phyloP scores from a whole-genome alignment of 2,888 invertebrate species.

The Coremacera marginata region DNA sequence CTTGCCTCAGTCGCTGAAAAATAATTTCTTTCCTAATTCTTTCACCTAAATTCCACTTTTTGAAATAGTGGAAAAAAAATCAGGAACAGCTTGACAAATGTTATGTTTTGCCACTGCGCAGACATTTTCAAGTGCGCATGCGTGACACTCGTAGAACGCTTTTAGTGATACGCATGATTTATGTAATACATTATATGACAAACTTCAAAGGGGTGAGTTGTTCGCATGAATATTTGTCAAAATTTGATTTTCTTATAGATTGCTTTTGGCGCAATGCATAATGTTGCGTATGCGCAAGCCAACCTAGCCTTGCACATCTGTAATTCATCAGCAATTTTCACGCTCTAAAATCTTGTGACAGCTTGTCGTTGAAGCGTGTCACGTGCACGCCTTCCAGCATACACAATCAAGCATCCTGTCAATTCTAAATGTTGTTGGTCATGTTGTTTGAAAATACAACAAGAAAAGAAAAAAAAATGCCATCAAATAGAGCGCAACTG shows the following conservation, averaged over 20 bases:
- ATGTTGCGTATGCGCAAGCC: constrained; percentile 6
- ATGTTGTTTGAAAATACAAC: neutral
- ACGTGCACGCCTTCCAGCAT: constrained; percentile 17
- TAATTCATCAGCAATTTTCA: constrained; percentile 34
- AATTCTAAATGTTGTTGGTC: neutral
- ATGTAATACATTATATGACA: neutral
- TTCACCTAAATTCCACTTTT: too few relatives aligned
- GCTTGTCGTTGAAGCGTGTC: constrained; percentile 31
- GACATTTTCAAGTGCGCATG: constrained; percentile 34
- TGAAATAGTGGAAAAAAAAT: too few relatives aligned
- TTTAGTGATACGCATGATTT: constrained; percentile 25
- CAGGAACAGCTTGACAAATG: constrained; percentile 15
- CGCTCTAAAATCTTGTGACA: constrained; percentile 30
- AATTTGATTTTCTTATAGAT: neutral
- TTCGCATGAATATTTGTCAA: neutral
- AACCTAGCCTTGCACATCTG: neutral
- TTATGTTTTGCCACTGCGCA: constrained; percentile 18
- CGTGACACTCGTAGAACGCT: constrained; percentile 17
- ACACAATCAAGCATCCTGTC: neutral
- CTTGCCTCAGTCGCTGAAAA: neutral
- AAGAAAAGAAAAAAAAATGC: too few relatives aligned
- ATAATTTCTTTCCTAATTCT: too few relatives aligned
- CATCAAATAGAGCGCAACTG: neutral
- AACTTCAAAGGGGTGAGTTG: constrained; percentile 24
- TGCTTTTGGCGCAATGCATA: neutral